Conservation (phyloP, 2,797 vertebrate species). For the Gallinago nigripennis region DNA sequence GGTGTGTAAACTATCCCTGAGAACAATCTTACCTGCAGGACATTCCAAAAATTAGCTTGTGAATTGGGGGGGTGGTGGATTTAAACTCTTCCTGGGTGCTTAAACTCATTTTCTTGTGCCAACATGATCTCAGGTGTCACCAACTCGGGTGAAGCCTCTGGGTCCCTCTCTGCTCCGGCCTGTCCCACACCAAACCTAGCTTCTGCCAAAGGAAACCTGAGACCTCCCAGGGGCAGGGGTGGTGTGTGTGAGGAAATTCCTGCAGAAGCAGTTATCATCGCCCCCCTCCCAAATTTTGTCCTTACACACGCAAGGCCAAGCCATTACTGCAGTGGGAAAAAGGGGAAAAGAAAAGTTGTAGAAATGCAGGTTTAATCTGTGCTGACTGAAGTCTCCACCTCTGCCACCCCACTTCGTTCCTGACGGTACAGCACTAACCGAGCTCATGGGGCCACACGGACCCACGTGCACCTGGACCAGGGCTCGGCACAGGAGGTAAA, state of each 20-base stretch:
- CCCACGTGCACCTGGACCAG: fast-evolving
- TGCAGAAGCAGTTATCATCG: not conserved
- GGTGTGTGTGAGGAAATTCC: too few species aligned
- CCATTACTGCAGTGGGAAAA: not conserved
- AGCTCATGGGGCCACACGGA: fast-evolving
- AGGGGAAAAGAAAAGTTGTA: fast-evolving
- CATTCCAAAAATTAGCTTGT: not conserved
- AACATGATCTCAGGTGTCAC: fast-evolving
- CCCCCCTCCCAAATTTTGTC: not conserved
- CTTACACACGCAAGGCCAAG: not conserved
- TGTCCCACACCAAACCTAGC: not conserved
- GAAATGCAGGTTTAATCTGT: not conserved
- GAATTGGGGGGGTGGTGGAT: fast-evolving
- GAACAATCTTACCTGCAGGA: not conserved
- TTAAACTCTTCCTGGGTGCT: not conserved
- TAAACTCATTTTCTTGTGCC: not conserved
- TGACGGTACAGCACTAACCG: fast-evolving
- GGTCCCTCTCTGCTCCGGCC: fast-evolving
- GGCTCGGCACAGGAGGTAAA: too few species aligned
- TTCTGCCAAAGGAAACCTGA: not conserved
- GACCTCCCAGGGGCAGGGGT: not conserved
- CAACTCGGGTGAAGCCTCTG: fast-evolving
- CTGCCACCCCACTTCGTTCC: not conserved
- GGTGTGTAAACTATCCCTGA: not conserved
- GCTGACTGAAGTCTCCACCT: fast-evolving